These are phyloP conservation scores for Melanotaenia trifasciata DNA, from an alignment of 2,797 vertebrate genomes.

Conservation along the genomic window DNA sequence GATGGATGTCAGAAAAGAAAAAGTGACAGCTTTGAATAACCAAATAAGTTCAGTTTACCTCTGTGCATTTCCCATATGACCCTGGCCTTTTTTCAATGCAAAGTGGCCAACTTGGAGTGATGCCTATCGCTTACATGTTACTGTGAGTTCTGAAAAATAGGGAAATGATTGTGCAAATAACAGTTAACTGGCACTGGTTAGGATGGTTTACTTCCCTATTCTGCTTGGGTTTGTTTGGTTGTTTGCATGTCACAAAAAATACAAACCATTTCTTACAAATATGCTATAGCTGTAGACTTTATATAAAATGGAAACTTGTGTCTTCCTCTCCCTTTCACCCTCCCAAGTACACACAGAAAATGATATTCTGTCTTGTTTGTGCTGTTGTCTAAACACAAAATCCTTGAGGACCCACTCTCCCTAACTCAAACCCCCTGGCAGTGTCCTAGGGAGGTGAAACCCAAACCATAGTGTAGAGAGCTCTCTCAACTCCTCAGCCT, in stretches of 20 bases:
- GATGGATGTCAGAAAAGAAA: slow-evolving; percentile 29
- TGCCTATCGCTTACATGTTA: slow-evolving; percentile 66
- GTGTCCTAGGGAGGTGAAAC: slow-evolving; percentile 74
- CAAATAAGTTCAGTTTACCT: slow-evolving; percentile 75
- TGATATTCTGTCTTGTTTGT: slow-evolving; percentile 49
- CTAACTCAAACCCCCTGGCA: slow-evolving; percentile 54
- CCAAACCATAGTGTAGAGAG: slow-evolving; percentile 70
- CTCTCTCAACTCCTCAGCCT: slow-evolving; percentile 80
- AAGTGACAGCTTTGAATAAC: slow-evolving; percentile 79
- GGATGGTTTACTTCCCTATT: slow-evolving; percentile 72
- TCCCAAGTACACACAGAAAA: not conserved
- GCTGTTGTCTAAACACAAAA: slow-evolving; percentile 62
- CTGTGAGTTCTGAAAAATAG: slow-evolving; percentile 66
- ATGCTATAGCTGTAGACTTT: not conserved
- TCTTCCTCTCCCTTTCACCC: not conserved
- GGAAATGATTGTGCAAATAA: slow-evolving; percentile 71
- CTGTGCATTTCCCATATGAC: slow-evolving; percentile 48
- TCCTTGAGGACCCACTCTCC: slow-evolving; percentile 15
- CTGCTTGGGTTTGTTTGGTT: slow-evolving; percentile 58
- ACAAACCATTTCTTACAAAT: slow-evolving; percentile 22
- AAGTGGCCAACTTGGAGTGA: slow-evolving; percentile 70
- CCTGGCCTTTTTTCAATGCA: slow-evolving; percentile 72
- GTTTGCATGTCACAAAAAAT: slow-evolving; percentile 56
- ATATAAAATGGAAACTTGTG: not conserved
- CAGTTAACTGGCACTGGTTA: slow-evolving; percentile 69